Base-by-base conservation (phyloP, 2,888 invertebrate species). In the Pterostichus madidus region DNA sequence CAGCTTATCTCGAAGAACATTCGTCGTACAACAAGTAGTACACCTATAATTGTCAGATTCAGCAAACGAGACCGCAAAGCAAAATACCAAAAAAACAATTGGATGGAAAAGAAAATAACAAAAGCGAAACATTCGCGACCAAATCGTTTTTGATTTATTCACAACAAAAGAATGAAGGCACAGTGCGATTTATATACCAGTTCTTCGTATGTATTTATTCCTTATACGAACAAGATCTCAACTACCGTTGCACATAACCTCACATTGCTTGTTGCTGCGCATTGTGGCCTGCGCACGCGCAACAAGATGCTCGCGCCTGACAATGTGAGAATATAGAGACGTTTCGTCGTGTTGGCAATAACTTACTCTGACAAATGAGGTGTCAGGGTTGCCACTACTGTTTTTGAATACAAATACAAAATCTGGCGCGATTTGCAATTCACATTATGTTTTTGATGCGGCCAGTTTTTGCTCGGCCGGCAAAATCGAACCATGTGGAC, bases 281-380 rank as follows among this genome's bases (percentile, higher is more conserved):
- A 5, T 39, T 39, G 3, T 8, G 8, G 0, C 7, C 61, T 68
- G 49, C 68, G 61, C 79, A 59, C 17, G 77, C 59, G 56, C 52
- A 56, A 17, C 46, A 73, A 24, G 32, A 56, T 8, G 35, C 53
- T 78, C 24, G 64, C 68, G 39, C 39, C 13, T 71, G 31, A 46
- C 71, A 73, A 73, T 44, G 44, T 24, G 56, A 24, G 71, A 59
- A 80, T 75, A 82, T 82, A 82, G 53, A 82, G 82, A 82, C 82
- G 64, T 82, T 82, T 76, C 61, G 64, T 61, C 35, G 82, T 86
- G 82, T 86, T 86, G 85, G 86, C 87, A 87, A 88, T 89, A 88
- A 89, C 87, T 89, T 89, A 88, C 88, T 87, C 88, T 89, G 89
- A 90, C 89, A 90, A 89, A 90, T 89, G 89, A 89, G 89, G 89